Evolutionary conservation across 1,140 invertebrate genomes (phyloP).

Genomic region (Sarcophaga peregrina): DNA sequence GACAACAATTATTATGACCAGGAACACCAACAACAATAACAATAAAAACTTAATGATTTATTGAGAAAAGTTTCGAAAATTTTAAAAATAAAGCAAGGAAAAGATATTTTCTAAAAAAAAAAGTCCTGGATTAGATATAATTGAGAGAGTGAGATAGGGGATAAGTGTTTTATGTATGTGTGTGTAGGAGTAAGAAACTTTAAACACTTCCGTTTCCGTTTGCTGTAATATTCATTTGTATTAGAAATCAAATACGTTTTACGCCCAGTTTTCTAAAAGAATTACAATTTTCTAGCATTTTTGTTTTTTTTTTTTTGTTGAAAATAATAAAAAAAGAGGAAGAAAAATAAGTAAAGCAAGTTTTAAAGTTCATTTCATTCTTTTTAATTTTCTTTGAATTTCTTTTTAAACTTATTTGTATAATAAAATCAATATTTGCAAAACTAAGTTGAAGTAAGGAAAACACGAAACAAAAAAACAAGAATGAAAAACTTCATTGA

Average conservation of each 20-base stretch:
- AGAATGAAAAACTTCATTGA: not conserved
- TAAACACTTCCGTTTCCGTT: constrained; percentile 26
- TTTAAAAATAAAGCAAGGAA: no score
- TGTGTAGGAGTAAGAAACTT: constrained; percentile 5
- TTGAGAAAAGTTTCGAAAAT: not conserved
- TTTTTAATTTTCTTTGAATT: not conserved
- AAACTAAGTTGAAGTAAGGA: not conserved
- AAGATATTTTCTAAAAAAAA: no score
- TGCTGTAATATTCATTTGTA: not conserved
- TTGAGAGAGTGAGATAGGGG: no score
- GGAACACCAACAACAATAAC: no score
- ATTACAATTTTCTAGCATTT: not conserved
- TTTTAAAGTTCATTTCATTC: not conserved
- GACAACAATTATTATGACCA: no score
- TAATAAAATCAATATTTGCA: constrained; percentile 21
- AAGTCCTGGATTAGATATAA: no score
- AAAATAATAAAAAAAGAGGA: not conserved
- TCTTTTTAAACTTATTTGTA: constrained; percentile 3
- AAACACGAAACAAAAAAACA: not conserved
- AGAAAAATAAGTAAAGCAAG: not conserved
- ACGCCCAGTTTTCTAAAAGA: not conserved
- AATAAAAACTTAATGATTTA: not conserved
- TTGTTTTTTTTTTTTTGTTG: not conserved
- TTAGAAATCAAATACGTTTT: not conserved
- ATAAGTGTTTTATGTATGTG: not conserved